Evolutionary conservation across 2,797 vertebrate species (phyloP).

Genomic region (Rhinogobio ventralis): DNA sequence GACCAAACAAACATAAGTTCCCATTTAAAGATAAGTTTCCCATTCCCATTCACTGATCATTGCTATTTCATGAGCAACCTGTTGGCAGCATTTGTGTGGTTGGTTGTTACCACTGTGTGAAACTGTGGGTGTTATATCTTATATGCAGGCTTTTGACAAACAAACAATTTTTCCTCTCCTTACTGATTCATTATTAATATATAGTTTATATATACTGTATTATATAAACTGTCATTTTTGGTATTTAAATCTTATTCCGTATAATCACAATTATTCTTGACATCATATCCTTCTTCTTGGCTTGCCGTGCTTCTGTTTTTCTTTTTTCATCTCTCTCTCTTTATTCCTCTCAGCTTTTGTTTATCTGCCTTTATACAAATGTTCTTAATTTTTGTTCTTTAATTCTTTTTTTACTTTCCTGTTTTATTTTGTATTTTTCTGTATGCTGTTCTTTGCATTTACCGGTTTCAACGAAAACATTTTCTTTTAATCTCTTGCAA

Average conservation of each 20-base stretch:
- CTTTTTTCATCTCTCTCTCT: neutral
- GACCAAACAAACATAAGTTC: neutral
- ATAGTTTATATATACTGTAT: no score
- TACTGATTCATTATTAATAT: neutral
- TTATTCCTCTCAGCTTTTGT: neutral
- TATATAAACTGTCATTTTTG: neutral
- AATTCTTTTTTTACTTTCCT: neutral
- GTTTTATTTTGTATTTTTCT: neutral
- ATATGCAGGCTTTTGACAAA: neutral
- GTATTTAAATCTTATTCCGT: neutral
- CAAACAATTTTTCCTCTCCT: neutral
- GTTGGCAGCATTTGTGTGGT: neutral
- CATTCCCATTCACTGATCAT: neutral
- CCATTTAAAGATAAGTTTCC: neutral
- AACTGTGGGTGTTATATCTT: neutral
- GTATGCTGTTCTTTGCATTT: neutral
- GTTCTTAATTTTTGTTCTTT: neutral
- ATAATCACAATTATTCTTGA: neutral
- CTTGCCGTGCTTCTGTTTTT: neutral
- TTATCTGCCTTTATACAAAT: neutral
- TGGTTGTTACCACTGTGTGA: slow-evolving; percentile 5
- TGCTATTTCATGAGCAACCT: neutral
- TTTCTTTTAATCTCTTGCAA: neutral
- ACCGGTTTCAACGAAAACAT: neutral
- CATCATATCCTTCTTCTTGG: neutral